Evolutionary conservation across 2,888 invertebrate species (phyloP), one percentile per base, ranked within the genome.

Genomic region (Drosophila flavopinicola): DNA sequence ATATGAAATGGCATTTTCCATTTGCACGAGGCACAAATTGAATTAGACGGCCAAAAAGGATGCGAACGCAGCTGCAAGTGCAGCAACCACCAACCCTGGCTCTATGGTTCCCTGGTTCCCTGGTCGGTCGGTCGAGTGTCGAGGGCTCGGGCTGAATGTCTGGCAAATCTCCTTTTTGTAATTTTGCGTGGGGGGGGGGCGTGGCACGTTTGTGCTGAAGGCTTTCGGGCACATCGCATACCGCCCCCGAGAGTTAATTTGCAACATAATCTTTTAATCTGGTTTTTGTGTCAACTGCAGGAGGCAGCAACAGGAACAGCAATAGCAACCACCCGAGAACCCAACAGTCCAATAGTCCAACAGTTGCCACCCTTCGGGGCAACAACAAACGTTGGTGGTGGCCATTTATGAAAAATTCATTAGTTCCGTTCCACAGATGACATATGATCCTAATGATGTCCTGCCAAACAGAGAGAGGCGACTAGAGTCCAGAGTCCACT

Each of bases 201-300:
- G 76, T 78, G 75, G 48, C 71, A 66, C 27, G 49, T 32, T 37
- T 33, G 11, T 38, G 47, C 51, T 52, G 27, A 49, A 17, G 23
- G 32, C 38, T 35, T 51, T 41, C 47, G 2, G 20, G 20, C 4
- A 20, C 20, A 41, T 23, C 47, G 38, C 24, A 20, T 27, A 41
- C 57, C 64, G 59, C 75, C 73, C 77, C 61, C 68, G 54, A 87
- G 54, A 87, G 85, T 85, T 83, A 86, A 83, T 86, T 83, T 86
- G 85, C 82, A 86, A 87, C 85, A 84, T 83, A 86, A 83, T 83
- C 85, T 83, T 83, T 83, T 86, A 83, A 83, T 87, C 87, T 83
- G 82, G 85, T 80, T 83, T 85, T 86, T 85, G 80, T 82, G 80
- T 82, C 86, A 86, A 82, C 70, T 84, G 76, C 80, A 82, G 85